Evolutionary conservation across 2,113 vertebrate genomes (phyloP).

Genomic region (Python bivittatus): DNA sequence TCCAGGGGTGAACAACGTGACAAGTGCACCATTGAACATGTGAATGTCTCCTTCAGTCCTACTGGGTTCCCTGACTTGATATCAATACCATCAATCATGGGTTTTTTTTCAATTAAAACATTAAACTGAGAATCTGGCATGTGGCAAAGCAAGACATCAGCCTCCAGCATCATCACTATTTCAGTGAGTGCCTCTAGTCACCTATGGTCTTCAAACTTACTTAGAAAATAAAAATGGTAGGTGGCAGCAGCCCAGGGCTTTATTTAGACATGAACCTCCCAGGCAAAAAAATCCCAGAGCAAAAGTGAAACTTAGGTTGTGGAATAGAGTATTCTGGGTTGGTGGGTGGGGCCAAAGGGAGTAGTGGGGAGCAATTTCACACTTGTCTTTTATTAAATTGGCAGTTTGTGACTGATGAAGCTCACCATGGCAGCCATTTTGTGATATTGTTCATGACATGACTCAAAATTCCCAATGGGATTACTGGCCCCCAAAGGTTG

Average conservation of each 20-base stretch:
- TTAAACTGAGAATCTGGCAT: not conserved
- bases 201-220: not conserved
- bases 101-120: not conserved
- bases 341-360: not conserved
- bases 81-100: slow-evolving; percentile 4
- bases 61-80: not conserved
- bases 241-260: not conserved
- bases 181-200: not conserved
- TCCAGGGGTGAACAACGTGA: not conserved
- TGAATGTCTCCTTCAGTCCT: not conserved
- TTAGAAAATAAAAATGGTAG: not conserved
- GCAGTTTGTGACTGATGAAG: not conserved
- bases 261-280: not conserved
- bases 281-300: not conserved
- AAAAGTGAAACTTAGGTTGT: not conserved
- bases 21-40: not conserved
- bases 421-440: not conserved
- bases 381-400: not conserved
- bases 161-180: not conserved
- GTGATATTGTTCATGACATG: not conserved
- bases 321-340: not conserved
- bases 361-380: not conserved
- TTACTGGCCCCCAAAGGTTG: not conserved
- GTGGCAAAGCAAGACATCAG: not conserved
- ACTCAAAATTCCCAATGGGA: not conserved